A percentile compares a stretch with the other conserved stretches of the same genome.
phyloP scores from a whole-genome alignment of 1,140 invertebrate species.

The Tetramorium simillimum region DNA sequence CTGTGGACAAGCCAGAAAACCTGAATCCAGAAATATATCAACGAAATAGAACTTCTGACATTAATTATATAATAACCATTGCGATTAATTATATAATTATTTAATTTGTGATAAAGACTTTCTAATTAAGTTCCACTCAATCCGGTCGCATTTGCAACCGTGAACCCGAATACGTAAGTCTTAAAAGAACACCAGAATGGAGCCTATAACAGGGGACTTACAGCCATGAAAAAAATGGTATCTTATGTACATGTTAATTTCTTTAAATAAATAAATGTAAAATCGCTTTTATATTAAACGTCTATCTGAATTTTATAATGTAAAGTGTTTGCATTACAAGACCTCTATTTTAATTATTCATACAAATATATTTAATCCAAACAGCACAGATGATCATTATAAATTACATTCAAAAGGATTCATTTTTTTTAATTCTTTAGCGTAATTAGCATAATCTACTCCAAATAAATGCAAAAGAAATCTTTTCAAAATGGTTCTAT shows the following conservation, averaged over 20 bases:
- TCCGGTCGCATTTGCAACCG: not conserved
- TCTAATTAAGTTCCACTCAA: not conserved
- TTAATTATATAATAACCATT: not conserved
- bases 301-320: not conserved
- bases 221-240: constrained; percentile 28
- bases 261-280: constrained; percentile 34
- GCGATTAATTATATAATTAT: constrained; percentile 11
- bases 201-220: not conserved
- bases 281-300: not conserved
- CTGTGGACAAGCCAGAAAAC: not conserved
- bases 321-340: not conserved
- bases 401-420: no score
- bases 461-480: no score
- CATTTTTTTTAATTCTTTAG: no score
- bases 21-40: not conserved
- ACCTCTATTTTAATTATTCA: not conserved
- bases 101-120: constrained; percentile 51
- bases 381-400: no score
- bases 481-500: no score
- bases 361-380: not conserved
- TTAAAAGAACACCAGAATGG: not conserved
- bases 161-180: constrained; percentile 12
- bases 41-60: not conserved
- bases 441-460: no score
- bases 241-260: constrained; percentile 29